A percentile compares a stretch with the other conserved stretches of the same genome.
Conservation (phyloP, 2,888 invertebrate genomes). For the Podotricha telesiphe region DNA sequence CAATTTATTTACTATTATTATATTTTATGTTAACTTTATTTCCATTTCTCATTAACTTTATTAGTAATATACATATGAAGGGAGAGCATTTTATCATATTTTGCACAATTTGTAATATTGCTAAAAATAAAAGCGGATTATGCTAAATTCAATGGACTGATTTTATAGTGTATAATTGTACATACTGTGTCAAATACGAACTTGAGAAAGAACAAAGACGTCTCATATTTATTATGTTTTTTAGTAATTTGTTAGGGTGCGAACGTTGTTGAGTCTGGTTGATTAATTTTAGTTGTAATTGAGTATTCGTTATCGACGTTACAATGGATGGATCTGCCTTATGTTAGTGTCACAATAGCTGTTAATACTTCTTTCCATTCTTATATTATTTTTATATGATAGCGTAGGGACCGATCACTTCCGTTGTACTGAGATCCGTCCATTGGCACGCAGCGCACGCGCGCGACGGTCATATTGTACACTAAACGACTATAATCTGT, state of each 20-base stretch:
- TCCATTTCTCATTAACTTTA: background rate
- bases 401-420: slow-evolving; percentile 52
- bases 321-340: slow-evolving; percentile 52
- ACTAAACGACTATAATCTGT: slow-evolving; percentile 52
- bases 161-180: slow-evolving; percentile 58
- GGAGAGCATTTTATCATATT: slow-evolving; percentile 54
- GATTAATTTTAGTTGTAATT: slow-evolving; percentile 70
- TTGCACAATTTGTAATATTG: slow-evolving; percentile 52
- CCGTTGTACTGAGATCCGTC: slow-evolving; percentile 50
- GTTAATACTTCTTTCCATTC: slow-evolving; percentile 55
- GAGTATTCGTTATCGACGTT: slow-evolving; percentile 53
- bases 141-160: slow-evolving; percentile 71
- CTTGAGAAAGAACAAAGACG: slow-evolving; percentile 74
- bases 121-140: slow-evolving; percentile 50
- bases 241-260: slow-evolving; percentile 61
- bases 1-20: slow-evolving; percentile 9
- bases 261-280: slow-evolving; percentile 70
- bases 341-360: slow-evolving; percentile 56
- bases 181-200: slow-evolving; percentile 68
- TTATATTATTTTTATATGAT: slow-evolving; percentile 59
- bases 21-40: slow-evolving; percentile 12
- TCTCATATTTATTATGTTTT: slow-evolving; percentile 77
- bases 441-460: slow-evolving; percentile 53
- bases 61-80: slow-evolving; percentile 50
- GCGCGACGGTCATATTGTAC: slow-evolving; percentile 44